A percentile compares a stretch with the other conserved stretches of the same genome.
Conservation (phyloP, 1,140 invertebrate species). For the Cotesia chilonis region DNA sequence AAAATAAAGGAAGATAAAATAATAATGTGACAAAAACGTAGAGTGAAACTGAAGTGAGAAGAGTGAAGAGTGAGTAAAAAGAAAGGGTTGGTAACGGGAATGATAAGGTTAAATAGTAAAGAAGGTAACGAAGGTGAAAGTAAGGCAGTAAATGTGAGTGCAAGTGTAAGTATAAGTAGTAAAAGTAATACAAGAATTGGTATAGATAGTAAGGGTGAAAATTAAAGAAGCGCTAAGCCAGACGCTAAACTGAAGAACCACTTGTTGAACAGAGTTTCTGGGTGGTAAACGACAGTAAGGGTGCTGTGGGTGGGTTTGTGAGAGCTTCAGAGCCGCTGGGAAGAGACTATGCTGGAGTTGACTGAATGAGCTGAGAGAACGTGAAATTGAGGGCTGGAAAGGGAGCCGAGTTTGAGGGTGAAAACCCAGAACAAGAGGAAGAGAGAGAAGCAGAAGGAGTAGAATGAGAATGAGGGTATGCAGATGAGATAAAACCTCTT, state of each 20-base stretch:
- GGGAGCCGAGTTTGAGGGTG: slow-evolving; percentile 24
- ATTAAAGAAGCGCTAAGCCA: slow-evolving; percentile 65
- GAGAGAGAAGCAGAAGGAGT: slow-evolving; percentile 35
- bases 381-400: neutral
- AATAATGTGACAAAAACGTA: no score
- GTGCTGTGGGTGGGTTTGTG: slow-evolving; percentile 39
- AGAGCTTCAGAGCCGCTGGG: slow-evolving; percentile 12
- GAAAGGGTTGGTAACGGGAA: neutral
- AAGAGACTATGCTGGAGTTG: neutral
- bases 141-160: slow-evolving; percentile 8
- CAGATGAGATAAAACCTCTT: slow-evolving; percentile 60
- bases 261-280: slow-evolving; percentile 60
- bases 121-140: neutral
- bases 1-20: no score
- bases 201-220: slow-evolving; percentile 48
- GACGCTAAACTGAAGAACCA: slow-evolving; percentile 65
- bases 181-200: slow-evolving; percentile 9
- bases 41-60: no score
- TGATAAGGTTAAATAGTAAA: neutral
- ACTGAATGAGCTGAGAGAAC: neutral
- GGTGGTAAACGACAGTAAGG: slow-evolving; percentile 48
- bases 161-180: slow-evolving; percentile 14
- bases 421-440: slow-evolving; percentile 15
- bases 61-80: no score
- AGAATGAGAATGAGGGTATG: slow-evolving; percentile 57